A percentile compares a stretch with the other conserved stretches of the same genome.
phyloP scores from a whole-genome alignment of 2,888 invertebrate species.

The Ichneumon xanthorius region DNA sequence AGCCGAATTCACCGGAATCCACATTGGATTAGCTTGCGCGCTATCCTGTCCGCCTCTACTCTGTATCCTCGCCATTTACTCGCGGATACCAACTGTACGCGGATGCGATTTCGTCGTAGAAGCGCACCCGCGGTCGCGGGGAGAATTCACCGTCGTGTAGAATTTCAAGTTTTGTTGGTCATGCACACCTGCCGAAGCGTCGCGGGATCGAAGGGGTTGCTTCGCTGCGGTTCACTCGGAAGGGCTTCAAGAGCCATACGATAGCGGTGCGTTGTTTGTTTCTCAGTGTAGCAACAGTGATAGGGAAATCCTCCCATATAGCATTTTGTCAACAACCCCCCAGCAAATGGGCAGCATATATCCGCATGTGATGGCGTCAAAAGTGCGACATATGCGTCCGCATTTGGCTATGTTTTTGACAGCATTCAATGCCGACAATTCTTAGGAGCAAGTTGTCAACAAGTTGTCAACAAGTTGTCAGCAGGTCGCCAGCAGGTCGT shows the following conservation, averaged over 20 bases:
- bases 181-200: conserved; percentile 1
- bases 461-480: too few relatives aligned
- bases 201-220: conserved; percentile 32
- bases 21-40: conserved; percentile 35
- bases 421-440: too few relatives aligned
- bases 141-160: background rate
- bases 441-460: too few relatives aligned
- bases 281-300: conserved; percentile 3
- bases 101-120: background rate
- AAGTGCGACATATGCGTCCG: too few relatives aligned
- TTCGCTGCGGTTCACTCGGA: conserved; percentile 1
- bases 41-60: conserved; percentile 21
- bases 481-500: too few relatives aligned
- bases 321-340: too few relatives aligned
- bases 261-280: conserved; percentile 18
- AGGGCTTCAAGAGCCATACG: conserved; percentile 51
- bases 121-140: background rate
- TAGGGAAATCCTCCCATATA: background rate
- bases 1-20: conserved; percentile 2
- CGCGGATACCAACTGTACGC: background rate
- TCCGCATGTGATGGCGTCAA: too few relatives aligned
- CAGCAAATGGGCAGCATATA: too few relatives aligned
- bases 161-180: too few relatives aligned
- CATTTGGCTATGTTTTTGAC: too few relatives aligned
- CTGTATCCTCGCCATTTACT: conserved; percentile 25